These are phyloP conservation scores for Mormyrops attenuatus DNA, from an alignment of 2,797 vertebrate genomes.

Conservation along the genomic window DNA sequence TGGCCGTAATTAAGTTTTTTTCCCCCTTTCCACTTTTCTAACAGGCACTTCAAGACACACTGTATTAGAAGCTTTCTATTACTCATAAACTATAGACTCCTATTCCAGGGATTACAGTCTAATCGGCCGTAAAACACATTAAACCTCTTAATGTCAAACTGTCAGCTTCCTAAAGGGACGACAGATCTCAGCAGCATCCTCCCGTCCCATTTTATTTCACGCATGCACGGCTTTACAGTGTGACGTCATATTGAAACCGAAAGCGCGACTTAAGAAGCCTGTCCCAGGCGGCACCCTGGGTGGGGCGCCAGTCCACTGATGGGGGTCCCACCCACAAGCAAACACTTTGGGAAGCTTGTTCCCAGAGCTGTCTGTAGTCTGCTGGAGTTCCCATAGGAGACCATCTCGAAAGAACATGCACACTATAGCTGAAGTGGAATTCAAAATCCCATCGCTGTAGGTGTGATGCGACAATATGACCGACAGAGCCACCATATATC, in stretches of 20 bases:
- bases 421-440: background rate
- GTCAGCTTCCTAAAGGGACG: background rate
- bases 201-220: background rate
- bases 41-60: background rate
- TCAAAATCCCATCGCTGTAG: background rate
- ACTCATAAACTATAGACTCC: background rate
- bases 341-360: background rate
- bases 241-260: background rate
- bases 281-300: background rate
- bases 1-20: background rate
- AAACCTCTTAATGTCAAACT: conserved; percentile 8
- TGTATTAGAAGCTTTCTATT: conserved; percentile 1
- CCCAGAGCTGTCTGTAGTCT: background rate
- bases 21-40: background rate
- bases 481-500: background rate
- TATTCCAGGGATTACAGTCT: background rate
- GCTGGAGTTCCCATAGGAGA: background rate
- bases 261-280: background rate
- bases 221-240: background rate
- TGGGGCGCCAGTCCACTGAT: background rate
- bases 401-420: background rate
- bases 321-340: background rate
- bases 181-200: background rate
- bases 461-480: background rate
- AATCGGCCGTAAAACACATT: background rate